Conservation (phyloP, 2,888 invertebrate genomes). For the Chymomyza amoena region DNA sequence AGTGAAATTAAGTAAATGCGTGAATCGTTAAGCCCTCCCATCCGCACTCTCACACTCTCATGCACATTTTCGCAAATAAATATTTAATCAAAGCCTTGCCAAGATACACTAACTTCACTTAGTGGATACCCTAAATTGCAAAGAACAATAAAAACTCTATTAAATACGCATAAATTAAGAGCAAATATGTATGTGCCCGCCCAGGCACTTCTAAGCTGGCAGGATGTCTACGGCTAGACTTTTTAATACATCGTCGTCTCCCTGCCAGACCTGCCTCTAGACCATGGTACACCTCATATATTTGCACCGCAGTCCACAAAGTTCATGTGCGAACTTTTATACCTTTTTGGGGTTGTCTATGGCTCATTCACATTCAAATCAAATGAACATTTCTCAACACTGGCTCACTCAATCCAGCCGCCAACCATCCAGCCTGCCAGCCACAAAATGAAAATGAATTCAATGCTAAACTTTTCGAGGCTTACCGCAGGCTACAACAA, state of each 20-base stretch:
- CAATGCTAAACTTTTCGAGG: slow-evolving; percentile 60
- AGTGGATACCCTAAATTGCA: slow-evolving; percentile 36
- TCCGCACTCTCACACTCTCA: slow-evolving; percentile 9
- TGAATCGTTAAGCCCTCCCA: slow-evolving; percentile 28
- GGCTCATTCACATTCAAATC: slow-evolving; percentile 58
- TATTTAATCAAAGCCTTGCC: slow-evolving; percentile 55
- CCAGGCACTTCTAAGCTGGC: neutral
- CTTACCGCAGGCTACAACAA: slow-evolving; percentile 32
- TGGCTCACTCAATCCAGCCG: neutral
- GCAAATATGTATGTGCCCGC: too few relatives aligned
- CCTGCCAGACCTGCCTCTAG: neutral
- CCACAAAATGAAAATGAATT: slow-evolving; percentile 70
- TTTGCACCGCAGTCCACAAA: slow-evolving; percentile 21
- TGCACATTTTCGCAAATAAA: slow-evolving; percentile 37
- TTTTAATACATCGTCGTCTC: slow-evolving; percentile 38
- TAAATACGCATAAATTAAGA: slow-evolving; percentile 70
- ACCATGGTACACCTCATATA: slow-evolving; percentile 6
- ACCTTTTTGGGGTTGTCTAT: slow-evolving; percentile 45
- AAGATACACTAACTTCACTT: slow-evolving; percentile 48
- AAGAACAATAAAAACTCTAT: slow-evolving; percentile 71
- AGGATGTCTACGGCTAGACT: slow-evolving; percentile 28
- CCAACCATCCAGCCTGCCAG: slow-evolving; percentile 11
- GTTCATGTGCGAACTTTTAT: slow-evolving; percentile 67
- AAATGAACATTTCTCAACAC: slow-evolving; percentile 62
- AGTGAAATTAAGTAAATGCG: slow-evolving; percentile 9